phyloP scores from a whole-genome alignment of 2,888 invertebrate species.

The Conchocele bisecta region DNA sequence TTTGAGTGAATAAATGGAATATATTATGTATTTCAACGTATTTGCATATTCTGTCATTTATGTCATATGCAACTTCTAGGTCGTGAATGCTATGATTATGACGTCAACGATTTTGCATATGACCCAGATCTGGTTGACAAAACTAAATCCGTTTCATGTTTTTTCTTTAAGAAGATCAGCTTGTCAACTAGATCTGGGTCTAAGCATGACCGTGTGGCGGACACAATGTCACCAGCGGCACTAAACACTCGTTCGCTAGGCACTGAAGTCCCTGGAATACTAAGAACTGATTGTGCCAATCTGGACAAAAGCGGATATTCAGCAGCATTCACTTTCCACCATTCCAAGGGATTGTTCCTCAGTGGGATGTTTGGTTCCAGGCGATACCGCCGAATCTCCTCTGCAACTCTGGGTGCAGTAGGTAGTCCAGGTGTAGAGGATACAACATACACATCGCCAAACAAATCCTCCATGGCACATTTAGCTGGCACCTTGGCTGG shows the following conservation, averaged over 20 bases:
- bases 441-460: not conserved
- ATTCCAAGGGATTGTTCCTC: not conserved
- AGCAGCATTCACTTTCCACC: not conserved
- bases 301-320: not conserved
- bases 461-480: not conserved
- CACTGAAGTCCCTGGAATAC: not conserved
- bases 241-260: not conserved
- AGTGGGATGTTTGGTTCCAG: not conserved
- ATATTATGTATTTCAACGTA: too few relatives aligned
- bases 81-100: too few relatives aligned
- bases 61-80: too few relatives aligned
- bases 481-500: too few relatives aligned
- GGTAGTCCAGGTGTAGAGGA: not conserved
- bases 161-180: slow-evolving; percentile 1
- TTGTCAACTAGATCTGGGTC: not conserved
- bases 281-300: not conserved
- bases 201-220: slow-evolving; percentile 1
- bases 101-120: too few relatives aligned
- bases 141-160: too few relatives aligned
- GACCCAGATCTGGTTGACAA: too few relatives aligned
- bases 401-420: not conserved
- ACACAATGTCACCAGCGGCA: not conserved
- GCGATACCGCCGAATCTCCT: not conserved
- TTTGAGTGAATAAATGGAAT: too few relatives aligned
- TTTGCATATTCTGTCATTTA: too few relatives aligned